Conservation (phyloP, 1,140 invertebrate species). For the Trigoniulus corallinus region DNA sequence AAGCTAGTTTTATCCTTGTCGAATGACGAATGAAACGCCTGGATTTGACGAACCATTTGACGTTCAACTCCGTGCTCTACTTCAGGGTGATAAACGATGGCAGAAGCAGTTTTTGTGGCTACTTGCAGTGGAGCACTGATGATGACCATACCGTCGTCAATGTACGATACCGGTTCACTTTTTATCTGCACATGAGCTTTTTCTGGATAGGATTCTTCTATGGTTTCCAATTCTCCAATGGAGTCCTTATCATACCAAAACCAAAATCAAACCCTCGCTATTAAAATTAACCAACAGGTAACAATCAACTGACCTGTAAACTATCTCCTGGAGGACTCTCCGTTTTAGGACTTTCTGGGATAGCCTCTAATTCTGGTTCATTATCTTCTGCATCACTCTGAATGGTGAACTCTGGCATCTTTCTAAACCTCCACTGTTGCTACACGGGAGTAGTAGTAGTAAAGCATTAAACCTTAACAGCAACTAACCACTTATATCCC, state of each 20-base stretch:
- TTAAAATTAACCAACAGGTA: slow-evolving; percentile 38
- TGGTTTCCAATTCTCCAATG: background rate
- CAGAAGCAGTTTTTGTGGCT: slow-evolving; percentile 1
- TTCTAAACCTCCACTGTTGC: slow-evolving; percentile 18
- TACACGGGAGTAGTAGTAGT: background rate
- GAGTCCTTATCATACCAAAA: slow-evolving; percentile 11
- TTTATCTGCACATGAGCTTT: slow-evolving; percentile 10
- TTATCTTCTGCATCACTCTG: slow-evolving; percentile 53
- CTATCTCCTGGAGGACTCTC: slow-evolving; percentile 40
- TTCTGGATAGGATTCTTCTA: background rate
- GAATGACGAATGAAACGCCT: slow-evolving; percentile 23
- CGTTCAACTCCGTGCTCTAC: slow-evolving; percentile 19
- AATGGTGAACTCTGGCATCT: slow-evolving; percentile 9
- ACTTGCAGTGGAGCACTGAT: slow-evolving; percentile 4
- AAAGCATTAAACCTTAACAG: background rate
- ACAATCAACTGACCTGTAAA: background rate
- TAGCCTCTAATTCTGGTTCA: slow-evolving; percentile 68
- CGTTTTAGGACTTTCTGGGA: slow-evolving; percentile 70
- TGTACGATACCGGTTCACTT: background rate
- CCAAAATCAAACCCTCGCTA: slow-evolving; percentile 19
- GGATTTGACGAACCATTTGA: slow-evolving; percentile 27
- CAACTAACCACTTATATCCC: too few relatives aligned
- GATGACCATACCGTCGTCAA: slow-evolving; percentile 2
- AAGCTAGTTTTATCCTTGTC: background rate
- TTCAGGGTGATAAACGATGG: background rate